Base-by-base conservation (phyloP, 2,888 invertebrate genomes). In the Geophilus truncorum region DNA sequence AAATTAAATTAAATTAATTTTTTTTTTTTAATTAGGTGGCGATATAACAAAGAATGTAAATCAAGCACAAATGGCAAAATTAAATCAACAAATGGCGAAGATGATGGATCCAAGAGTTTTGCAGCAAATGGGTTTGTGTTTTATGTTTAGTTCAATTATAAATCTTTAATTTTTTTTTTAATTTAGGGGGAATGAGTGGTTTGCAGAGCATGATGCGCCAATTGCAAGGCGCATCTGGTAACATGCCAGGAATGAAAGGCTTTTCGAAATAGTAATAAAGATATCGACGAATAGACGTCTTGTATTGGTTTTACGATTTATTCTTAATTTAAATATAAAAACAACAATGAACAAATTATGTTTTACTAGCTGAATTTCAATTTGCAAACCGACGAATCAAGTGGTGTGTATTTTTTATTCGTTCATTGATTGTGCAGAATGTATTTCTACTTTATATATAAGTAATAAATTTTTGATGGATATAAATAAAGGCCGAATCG, bases 21-120 rank as follows among this genome's bases (percentile, higher is more conserved):
- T 80, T 5, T 23, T 75, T 79, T 70, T 62, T 78, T 62, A 78
- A 40, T 83, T 85, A 89, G 96, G 97, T 81, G 98, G 98, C 45
- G 98, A 99, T 86, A 97, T 98, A 93, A 93, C 96, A 3, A 98
- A 98, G 88, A 99, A 99, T 88, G 97, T 99, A 0, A 99, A 99
- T 88, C 97, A 95, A 83, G 93, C 93, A 40, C 98, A 99, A 89
- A 98, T 99, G 97, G 95, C 96, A 0, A 98, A 98, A 88, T 90
- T 99, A 10, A 98, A 99, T 88, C 97, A 98, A 88, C 98, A 99
- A 89, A 98, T 99, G 97, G 98, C 98, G 6, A 97, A 96, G 88
- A 98, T 99, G 97, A 99, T 99, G 94, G 99, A 99, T 89, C 99
- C 99, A 0, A 90, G 97, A 81, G 96, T 99, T 83, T 89, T 99